phyloP scores from a whole-genome alignment of 2,888 invertebrate species.

The Drosophila ezoana region DNA sequence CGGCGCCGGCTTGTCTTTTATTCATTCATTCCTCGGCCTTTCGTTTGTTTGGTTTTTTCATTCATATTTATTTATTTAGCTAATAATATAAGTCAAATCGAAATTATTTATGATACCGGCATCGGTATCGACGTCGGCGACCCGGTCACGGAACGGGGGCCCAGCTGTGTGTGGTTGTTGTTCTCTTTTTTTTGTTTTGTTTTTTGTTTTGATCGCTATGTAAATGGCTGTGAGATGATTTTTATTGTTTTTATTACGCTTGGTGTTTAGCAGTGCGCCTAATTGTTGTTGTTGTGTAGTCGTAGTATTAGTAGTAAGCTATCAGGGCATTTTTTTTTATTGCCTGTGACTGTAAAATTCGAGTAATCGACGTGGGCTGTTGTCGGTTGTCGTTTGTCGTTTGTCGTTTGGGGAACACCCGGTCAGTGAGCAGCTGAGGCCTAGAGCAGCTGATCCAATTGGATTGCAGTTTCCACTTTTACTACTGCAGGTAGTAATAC shows the following conservation, averaged over 20 bases:
- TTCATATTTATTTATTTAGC: conserved; percentile 75
- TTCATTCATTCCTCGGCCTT: conserved; percentile 66
- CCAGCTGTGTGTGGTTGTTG: conserved; percentile 31
- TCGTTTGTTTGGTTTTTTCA: conserved; percentile 53
- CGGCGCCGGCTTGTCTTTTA: conserved; percentile 72
- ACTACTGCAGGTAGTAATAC: not conserved
- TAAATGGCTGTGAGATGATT: conserved; percentile 71
- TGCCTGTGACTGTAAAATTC: conserved; percentile 27
- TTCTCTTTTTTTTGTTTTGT: conserved; percentile 14
- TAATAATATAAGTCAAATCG: conserved; percentile 78
- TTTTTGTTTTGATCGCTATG: conserved; percentile 73
- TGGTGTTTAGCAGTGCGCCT: conserved; percentile 44
- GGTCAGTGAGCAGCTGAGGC: not conserved
- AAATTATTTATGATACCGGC: conserved; percentile 77
- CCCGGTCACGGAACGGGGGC: conserved; percentile 45
- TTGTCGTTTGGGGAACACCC: conserved; percentile 13
- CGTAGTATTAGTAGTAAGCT: conserved; percentile 18
- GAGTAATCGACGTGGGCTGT: conserved; percentile 37
- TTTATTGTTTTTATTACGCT: conserved; percentile 58
- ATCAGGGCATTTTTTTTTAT: conserved; percentile 32
- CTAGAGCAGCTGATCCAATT: conserved; percentile 17
- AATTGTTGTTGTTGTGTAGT: conserved; percentile 9
- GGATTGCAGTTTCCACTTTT: not conserved
- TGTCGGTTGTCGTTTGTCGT: conserved; percentile 3
- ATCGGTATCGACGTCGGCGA: conserved; percentile 42